phyloP scores from a whole-genome alignment of 2,888 invertebrate genomes.

The Galerucella nymphaeae region DNA sequence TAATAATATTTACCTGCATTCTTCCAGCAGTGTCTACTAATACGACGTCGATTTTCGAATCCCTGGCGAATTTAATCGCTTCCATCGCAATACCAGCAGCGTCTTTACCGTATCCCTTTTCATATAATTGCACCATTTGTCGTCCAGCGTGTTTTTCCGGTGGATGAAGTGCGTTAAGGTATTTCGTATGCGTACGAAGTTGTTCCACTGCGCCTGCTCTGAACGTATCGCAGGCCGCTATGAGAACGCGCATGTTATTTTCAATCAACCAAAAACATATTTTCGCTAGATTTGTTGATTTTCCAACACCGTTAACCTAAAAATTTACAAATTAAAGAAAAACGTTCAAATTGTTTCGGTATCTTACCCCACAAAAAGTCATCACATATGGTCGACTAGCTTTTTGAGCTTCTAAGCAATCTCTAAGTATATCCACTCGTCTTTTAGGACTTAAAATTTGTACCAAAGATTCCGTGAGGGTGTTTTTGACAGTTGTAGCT shows the following conservation, averaged over 20 bases:
- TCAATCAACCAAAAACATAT: conserved; percentile 99
- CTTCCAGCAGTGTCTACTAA: conserved; percentile 99
- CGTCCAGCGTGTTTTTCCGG: conserved; percentile 75
- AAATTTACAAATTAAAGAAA: conserved; percentile 19
- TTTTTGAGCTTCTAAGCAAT: conserved; percentile 88
- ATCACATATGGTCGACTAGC: conserved; percentile 92
- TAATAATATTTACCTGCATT: conserved; percentile 77
- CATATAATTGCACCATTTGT: conserved; percentile 93
- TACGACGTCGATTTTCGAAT: conserved; percentile 87
- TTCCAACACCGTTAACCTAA: conserved; percentile 92
- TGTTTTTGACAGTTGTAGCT: conserved; percentile 86
- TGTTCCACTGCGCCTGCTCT: conserved; percentile 99
- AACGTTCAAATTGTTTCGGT: background rate
- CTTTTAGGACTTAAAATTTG: conserved; percentile 95
- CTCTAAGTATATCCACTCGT: conserved; percentile 95
- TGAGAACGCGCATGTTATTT: conserved; percentile 94
- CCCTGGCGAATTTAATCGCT: conserved; percentile 90
- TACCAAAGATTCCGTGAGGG: conserved; percentile 91
- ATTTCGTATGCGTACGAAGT: conserved; percentile 91
- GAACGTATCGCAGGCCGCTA: conserved; percentile 99
- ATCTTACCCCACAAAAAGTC: conserved; percentile 91
- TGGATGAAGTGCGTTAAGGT: conserved; percentile 94
- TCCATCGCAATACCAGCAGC: conserved; percentile 98
- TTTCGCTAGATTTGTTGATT: conserved; percentile 98
- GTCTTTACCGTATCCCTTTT: conserved; percentile 96